Evolutionary conservation across 1,140 invertebrate genomes (phyloP).

Genomic region (Sitophilus oryzae): DNA sequence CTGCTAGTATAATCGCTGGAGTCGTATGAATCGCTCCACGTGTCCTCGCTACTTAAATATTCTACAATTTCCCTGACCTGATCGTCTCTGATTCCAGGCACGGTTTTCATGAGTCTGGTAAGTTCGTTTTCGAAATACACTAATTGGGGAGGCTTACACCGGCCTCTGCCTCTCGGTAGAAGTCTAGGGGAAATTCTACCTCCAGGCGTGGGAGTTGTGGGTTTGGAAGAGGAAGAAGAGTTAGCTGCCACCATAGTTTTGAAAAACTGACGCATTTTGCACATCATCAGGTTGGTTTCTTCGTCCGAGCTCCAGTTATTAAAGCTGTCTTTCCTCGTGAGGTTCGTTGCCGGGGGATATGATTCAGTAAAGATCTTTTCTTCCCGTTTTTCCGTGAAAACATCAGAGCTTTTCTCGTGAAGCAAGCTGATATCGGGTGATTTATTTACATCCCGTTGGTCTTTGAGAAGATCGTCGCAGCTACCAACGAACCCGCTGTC

Average conservation of each 20-base stretch:
- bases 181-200: conserved; percentile 42
- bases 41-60: conserved; percentile 84
- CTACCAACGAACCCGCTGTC: conserved; percentile 84
- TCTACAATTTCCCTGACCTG: conserved; percentile 87
- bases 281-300: conserved; percentile 92
- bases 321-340: conserved; percentile 80
- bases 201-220: conserved; percentile 49
- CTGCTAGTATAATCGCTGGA: conserved; percentile 86
- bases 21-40: conserved; percentile 88
- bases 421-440: conserved; percentile 38
- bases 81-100: conserved; percentile 81
- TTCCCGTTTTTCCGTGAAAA: conserved; percentile 47
- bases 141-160: conserved; percentile 71
- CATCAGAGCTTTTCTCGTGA: conserved; percentile 51
- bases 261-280: conserved; percentile 86
- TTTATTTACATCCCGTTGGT: conserved; percentile 43
- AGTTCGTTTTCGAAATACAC: conserved; percentile 84
- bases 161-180: conserved; percentile 51
- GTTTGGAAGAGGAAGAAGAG: conserved; percentile 38
- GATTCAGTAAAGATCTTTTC: conserved; percentile 36
- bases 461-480: conserved; percentile 76
- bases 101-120: conserved; percentile 85
- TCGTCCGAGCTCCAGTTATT: conserved; percentile 91
- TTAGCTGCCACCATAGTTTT: conserved; percentile 76
- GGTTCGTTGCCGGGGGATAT: conserved; percentile 47